Conservation (phyloP, 2,113 vertebrate genomes). For the Anguilla japonica region DNA sequence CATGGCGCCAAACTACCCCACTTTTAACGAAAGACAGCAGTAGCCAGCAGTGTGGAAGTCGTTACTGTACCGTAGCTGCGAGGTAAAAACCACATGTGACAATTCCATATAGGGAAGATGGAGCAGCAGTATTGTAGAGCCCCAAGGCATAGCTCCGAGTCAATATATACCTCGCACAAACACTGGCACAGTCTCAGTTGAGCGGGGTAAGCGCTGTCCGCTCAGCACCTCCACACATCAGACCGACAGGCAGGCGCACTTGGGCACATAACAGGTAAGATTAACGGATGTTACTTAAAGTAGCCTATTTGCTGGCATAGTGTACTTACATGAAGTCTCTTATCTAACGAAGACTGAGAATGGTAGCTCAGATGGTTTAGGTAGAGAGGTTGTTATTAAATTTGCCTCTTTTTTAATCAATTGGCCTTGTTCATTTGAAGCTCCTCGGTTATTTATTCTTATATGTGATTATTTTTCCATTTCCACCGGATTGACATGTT, state of each 20-base stretch:
- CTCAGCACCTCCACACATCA: constrained; percentile 47
- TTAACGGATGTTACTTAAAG: background rate
- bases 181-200: constrained; percentile 62
- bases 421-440: background rate
- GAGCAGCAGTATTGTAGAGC: constrained; percentile 63
- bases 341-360: background rate
- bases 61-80: constrained; percentile 51
- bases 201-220: constrained; percentile 54
- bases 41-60: constrained; percentile 42
- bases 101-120: constrained; percentile 34
- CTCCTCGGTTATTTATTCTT: background rate
- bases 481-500: background rate
- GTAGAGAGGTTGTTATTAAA: background rate
- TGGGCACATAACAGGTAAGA: constrained; percentile 23
- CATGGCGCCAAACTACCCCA: background rate
- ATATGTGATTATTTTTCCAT: background rate
- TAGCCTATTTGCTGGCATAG: background rate
- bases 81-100: constrained; percentile 60
- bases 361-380: background rate
- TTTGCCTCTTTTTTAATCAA: background rate
- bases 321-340: background rate
- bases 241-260: constrained; percentile 42
- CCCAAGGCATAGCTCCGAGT: constrained; percentile 68
- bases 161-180: constrained; percentile 68
- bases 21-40: constrained; percentile 37